Evolutionary conservation across 2,797 vertebrate genomes (phyloP).

Genomic region (Spea hammondii): DNA sequence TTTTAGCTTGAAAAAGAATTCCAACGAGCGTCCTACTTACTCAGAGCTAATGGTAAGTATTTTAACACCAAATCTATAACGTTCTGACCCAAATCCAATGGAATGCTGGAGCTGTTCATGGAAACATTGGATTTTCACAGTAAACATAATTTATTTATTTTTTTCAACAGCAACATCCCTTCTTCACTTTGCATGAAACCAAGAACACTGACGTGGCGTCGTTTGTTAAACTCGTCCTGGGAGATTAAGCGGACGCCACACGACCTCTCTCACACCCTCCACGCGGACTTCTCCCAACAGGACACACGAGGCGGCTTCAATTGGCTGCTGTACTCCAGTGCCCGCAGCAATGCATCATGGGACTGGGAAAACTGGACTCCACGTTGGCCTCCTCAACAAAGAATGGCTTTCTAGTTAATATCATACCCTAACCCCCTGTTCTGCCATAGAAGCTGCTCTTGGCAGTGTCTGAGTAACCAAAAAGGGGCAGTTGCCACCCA

Average conservation of each 20-base stretch:
- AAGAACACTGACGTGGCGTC: slow-evolving; percentile 94
- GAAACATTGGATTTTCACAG: too few species aligned
- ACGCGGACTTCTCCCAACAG: slow-evolving; percentile 34
- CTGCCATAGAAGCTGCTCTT: slow-evolving; percentile 23
- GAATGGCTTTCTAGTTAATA: slow-evolving; percentile 15
- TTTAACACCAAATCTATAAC: background rate
- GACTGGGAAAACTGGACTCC: slow-evolving; percentile 52
- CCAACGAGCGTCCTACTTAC: slow-evolving; percentile 94
- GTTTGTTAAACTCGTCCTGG: slow-evolving; percentile 92
- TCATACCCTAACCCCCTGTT: slow-evolving; percentile 53
- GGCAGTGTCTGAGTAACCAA: slow-evolving; percentile 20
- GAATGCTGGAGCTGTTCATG: too few species aligned
- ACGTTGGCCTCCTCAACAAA: slow-evolving; percentile 55
- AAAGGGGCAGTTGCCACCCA: slow-evolving; percentile 46
- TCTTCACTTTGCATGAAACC: slow-evolving; percentile 91
- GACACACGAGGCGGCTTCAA: slow-evolving; percentile 59
- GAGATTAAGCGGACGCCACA: slow-evolving; percentile 71
- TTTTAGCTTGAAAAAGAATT: slow-evolving; percentile 96
- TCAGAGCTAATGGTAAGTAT: slow-evolving; percentile 94
- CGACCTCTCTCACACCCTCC: slow-evolving; percentile 16
- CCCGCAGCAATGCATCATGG: slow-evolving; percentile 62
- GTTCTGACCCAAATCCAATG: slow-evolving; percentile 25
- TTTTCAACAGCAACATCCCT: slow-evolving; percentile 83
- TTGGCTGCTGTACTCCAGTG: slow-evolving; percentile 59
- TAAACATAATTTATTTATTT: slow-evolving; percentile 21